A percentile compares a stretch with the other conserved stretches of the same genome.
Evolutionary conservation across 2,888 invertebrate genomes (phyloP).

Genomic region (Andrena trimmerana): DNA sequence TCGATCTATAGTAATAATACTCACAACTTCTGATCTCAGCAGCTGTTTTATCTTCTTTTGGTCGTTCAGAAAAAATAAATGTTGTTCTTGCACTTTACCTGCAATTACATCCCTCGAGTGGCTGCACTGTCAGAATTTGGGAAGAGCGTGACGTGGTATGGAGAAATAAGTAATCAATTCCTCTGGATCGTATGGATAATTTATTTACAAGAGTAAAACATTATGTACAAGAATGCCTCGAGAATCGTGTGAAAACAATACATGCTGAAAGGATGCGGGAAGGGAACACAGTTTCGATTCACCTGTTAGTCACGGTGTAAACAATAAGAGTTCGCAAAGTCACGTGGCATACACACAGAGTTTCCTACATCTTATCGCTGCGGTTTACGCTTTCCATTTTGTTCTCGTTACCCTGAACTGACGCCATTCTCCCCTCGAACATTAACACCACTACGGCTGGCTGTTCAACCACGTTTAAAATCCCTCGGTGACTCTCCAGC

Average conservation of each 20-base stretch:
- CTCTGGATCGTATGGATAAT: slow-evolving; percentile 79
- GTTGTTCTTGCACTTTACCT: too few species aligned
- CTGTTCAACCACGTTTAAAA: slow-evolving; percentile 2
- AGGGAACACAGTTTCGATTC: slow-evolving; percentile 64
- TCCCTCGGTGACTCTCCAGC: neutral
- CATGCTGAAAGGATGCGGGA: slow-evolving; percentile 49
- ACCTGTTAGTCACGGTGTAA: slow-evolving; percentile 57
- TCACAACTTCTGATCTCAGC: too few species aligned
- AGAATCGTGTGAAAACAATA: slow-evolving; percentile 74
- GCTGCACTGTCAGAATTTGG: neutral
- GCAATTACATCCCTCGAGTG: too few species aligned
- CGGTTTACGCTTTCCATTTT: slow-evolving; percentile 44
- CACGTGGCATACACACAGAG: slow-evolving; percentile 57
- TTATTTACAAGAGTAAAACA: slow-evolving; percentile 85
- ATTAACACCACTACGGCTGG: neutral
- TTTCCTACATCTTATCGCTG: slow-evolving; percentile 42
- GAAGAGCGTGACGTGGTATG: neutral
- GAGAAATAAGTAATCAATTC: neutral
- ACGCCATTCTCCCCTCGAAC: neutral
- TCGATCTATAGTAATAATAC: too few species aligned
- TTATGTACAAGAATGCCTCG: slow-evolving; percentile 83
- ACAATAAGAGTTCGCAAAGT: slow-evolving; percentile 62
- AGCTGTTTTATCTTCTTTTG: neutral
- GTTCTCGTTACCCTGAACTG: slow-evolving; percentile 38
- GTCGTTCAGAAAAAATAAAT: too few species aligned